phyloP scores from a whole-genome alignment of 2,888 invertebrate genomes.

The Coelinius sp. region DNA sequence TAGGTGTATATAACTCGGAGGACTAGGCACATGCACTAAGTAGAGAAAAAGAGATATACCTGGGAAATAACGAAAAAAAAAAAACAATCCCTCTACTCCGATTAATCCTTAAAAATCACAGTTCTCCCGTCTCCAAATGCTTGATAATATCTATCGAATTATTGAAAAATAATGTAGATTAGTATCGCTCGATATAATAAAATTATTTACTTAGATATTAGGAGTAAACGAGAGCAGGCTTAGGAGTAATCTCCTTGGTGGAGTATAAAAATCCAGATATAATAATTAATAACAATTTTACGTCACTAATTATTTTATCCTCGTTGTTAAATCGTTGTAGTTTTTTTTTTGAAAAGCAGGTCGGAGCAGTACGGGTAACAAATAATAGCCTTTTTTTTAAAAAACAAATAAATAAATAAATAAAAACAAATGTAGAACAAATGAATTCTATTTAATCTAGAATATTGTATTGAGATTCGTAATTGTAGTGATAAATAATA shows the following conservation, averaged over 20 bases:
- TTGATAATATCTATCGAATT: background rate
- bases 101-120: slow-evolving; percentile 23
- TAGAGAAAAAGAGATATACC: slow-evolving; percentile 14
- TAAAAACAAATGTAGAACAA: slow-evolving; percentile 31
- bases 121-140: background rate
- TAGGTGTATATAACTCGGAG: slow-evolving; percentile 54
- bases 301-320: slow-evolving; percentile 29
- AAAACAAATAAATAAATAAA: slow-evolving; percentile 9
- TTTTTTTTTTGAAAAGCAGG: slow-evolving; percentile 55
- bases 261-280: slow-evolving; percentile 17
- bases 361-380: slow-evolving; percentile 69
- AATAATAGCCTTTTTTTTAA: slow-evolving; percentile 58
- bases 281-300: slow-evolving; percentile 1
- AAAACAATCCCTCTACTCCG: slow-evolving; percentile 19
- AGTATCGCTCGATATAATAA: background rate
- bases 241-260: slow-evolving; percentile 34
- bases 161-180: background rate
- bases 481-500: slow-evolving; percentile 17
- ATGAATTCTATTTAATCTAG: slow-evolving; percentile 7
- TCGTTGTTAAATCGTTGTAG: slow-evolving; percentile 45
- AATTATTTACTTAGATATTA: slow-evolving; percentile 21
- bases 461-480: background rate
- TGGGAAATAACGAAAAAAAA: slow-evolving; percentile 24
- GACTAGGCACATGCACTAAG: slow-evolving; percentile 29
- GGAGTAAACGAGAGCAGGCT: slow-evolving; percentile 38